Base-by-base conservation (phyloP, 2,888 invertebrate genomes). In the Himalopsyche japonica region DNA sequence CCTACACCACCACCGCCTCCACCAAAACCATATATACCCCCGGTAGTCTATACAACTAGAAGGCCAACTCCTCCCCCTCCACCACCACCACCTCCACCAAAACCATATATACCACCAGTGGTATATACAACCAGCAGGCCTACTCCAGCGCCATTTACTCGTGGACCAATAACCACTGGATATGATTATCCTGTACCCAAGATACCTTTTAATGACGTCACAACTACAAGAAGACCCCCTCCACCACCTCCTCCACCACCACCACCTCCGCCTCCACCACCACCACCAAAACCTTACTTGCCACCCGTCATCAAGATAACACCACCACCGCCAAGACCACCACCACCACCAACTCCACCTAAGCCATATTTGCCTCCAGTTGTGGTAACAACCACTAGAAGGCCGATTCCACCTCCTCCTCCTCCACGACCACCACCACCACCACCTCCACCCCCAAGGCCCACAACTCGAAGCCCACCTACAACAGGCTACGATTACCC, bases 1-100 rank as follows among this genome's bases (percentile, higher is more conserved):
- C 43, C 43, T 43, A 12, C 3, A 15, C 43, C 43, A 43, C 85
- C 88, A 83, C 89, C 88, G 76, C 86, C 89, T 37, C 86, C 87
- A 76, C 87, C 88, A 70, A 88, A 37, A 12, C 88, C 88, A 0
- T 88, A 88, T 20, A 88, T 88, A 0, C 87, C 89, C 0, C 89
- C 88, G 78, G 80, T 88, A 7, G 87, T 87, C 24, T 83, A 87
- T 8, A 87, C 88, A 32, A 87, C 86, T 43, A 64, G 82, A 18
- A 43, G 80, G 27, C n/a, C n/a, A n/a, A n/a, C n/a, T n/a, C n/a
- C n/a, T n/a, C n/a, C n/a, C n/a, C 86, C 87, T 20, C 6, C 12
- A 20, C 20, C 81, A 49, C 64, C 64, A 64, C 15, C 24, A 24
- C 20, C 24, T 20, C 64, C 64, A 24, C 64, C 64, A 27, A 83